Evolutionary conservation across 2,113 vertebrate species (phyloP).

Genomic region (Eudyptes chrysolophus): DNA sequence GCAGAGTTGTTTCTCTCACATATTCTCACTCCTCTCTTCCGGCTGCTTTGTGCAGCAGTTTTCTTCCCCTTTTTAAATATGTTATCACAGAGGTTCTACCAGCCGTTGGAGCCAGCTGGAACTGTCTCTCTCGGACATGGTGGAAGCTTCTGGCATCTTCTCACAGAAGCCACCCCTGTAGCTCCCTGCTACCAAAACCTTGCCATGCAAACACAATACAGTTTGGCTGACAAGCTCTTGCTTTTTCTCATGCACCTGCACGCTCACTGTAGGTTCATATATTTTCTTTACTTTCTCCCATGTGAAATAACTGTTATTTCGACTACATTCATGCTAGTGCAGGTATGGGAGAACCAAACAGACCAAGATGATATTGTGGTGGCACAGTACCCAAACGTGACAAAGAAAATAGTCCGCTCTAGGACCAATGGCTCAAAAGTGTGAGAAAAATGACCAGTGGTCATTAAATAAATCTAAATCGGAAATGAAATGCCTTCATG

Average conservation of each 20-base stretch:
- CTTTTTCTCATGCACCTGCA: background rate
- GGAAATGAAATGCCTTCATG: background rate
- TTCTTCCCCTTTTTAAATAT: background rate
- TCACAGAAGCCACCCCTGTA: background rate
- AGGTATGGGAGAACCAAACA: background rate
- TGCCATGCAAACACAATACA: background rate
- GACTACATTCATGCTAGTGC: background rate
- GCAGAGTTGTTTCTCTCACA: background rate
- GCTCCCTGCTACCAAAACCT: background rate
- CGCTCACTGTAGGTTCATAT: fast-evolving
- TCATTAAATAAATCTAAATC: background rate
- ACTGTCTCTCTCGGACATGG: background rate
- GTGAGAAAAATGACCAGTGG: background rate
- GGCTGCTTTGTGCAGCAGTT: background rate
- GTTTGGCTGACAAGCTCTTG: background rate
- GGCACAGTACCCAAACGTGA: background rate
- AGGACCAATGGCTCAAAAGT: background rate
- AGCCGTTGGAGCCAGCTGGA: background rate
- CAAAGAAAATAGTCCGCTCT: background rate
- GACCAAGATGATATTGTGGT: background rate
- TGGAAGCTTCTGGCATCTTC: background rate
- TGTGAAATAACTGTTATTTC: background rate
- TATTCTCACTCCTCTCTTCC: background rate
- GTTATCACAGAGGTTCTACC: background rate
- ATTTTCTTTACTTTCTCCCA: background rate